Conservation (phyloP, 2,797 vertebrate genomes). For the Pteropus rufus region DNA sequence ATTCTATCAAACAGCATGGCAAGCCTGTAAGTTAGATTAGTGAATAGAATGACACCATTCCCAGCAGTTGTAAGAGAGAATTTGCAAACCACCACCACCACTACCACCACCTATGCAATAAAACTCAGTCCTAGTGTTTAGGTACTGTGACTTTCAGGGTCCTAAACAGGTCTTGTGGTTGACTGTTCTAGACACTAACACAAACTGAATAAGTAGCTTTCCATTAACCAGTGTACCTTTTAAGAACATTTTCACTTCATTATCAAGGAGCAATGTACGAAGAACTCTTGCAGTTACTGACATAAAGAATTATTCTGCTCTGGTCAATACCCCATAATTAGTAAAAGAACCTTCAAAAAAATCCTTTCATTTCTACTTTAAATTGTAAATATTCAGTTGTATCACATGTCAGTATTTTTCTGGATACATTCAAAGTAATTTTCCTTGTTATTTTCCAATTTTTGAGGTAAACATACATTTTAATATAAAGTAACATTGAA, state of each 20-base stretch:
- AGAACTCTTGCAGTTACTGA: slow-evolving; percentile 83
- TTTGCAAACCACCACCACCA: slow-evolving; percentile 73
- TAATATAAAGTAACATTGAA: slow-evolving; percentile 92
- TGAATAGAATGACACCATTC: slow-evolving; percentile 79
- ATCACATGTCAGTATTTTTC: slow-evolving; percentile 87
- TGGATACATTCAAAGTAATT: slow-evolving; percentile 96
- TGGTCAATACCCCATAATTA: slow-evolving; percentile 79
- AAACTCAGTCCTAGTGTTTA: slow-evolving; percentile 73
- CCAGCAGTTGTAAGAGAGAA: slow-evolving; percentile 78
- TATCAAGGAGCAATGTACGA: slow-evolving; percentile 83
- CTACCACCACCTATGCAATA: background rate
- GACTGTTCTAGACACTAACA: slow-evolving; percentile 79
- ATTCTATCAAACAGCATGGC: slow-evolving; percentile 77
- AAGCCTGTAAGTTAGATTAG: slow-evolving; percentile 77
- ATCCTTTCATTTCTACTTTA: slow-evolving; percentile 82
- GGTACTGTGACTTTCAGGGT: slow-evolving; percentile 80
- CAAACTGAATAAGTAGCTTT: slow-evolving; percentile 82
- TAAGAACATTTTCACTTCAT: slow-evolving; percentile 81
- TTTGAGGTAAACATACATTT: slow-evolving; percentile 95
- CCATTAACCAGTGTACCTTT: slow-evolving; percentile 82
- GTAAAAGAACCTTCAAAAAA: slow-evolving; percentile 80
- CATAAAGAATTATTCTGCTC: slow-evolving; percentile 78
- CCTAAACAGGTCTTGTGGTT: slow-evolving; percentile 74
- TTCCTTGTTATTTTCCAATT: slow-evolving; percentile 90
- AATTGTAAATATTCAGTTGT: slow-evolving; percentile 86